These are phyloP conservation scores for Myrmophylax atrothorax DNA, from an alignment of 2,113 vertebrate genomes.

Conservation along the genomic window DNA sequence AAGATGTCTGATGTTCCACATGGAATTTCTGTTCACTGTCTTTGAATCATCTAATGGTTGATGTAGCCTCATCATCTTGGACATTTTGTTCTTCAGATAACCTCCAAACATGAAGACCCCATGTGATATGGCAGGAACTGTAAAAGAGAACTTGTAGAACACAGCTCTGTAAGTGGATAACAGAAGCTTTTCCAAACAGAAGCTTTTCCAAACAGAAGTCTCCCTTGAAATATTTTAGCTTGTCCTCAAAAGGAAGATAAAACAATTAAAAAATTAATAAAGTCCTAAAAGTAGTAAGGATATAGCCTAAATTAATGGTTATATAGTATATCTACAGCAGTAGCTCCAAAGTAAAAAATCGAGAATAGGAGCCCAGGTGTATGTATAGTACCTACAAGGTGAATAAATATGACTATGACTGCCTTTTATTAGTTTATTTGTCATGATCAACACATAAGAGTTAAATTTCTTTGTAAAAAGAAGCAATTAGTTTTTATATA, in stretches of 20 bases:
- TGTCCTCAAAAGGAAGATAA: not conserved
- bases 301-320: not conserved
- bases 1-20: not conserved
- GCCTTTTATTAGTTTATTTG: not conserved
- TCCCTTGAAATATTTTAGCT: not conserved
- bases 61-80: not conserved
- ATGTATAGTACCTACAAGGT: not conserved
- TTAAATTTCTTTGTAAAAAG: not conserved
- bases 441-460: not conserved
- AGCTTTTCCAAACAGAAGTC: not conserved
- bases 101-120: not conserved
- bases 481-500: not conserved
- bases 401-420: not conserved
- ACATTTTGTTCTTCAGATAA: not conserved
- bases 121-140: not conserved
- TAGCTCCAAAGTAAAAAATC: not conserved
- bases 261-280: not conserved
- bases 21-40: not conserved
- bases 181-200: not conserved
- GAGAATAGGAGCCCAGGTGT: not conserved
- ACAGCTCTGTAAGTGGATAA: not conserved
- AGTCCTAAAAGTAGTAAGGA: not conserved
- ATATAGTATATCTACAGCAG: not conserved
- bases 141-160: not conserved
- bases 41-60: not conserved